These are phyloP conservation scores for Agrochola lota DNA, from an alignment of 2,888 invertebrate genomes.

Conservation along the genomic window DNA sequence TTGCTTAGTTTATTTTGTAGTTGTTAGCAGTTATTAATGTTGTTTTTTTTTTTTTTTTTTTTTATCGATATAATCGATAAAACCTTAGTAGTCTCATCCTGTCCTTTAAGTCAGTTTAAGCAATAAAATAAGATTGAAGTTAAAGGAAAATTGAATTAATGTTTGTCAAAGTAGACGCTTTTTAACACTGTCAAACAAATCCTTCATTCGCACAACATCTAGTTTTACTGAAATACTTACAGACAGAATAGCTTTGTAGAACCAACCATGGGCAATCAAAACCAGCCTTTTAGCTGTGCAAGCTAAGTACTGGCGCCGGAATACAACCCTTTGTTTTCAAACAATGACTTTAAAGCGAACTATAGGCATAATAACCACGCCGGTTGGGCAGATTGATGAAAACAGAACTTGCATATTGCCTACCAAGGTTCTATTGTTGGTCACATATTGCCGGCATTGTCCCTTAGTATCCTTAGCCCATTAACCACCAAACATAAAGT, in stretches of 20 bases:
- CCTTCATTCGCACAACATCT: neutral
- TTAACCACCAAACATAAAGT: neutral
- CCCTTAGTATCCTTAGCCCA: neutral
- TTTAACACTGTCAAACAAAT: neutral
- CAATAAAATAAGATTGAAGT: neutral
- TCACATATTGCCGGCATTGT: neutral
- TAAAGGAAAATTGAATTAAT: neutral
- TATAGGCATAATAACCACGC: conserved; percentile 19
- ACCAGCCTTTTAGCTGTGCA: conserved; percentile 31
- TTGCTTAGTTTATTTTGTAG: neutral
- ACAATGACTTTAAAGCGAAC: conserved; percentile 53
- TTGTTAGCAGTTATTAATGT: neutral
- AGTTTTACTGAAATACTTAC: neutral
- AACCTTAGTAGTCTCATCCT: neutral
- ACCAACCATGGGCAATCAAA: conserved; percentile 37
- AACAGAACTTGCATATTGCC: conserved; percentile 20
- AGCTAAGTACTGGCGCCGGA: conserved; percentile 17
- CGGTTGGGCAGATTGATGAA: conserved; percentile 37
- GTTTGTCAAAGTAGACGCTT: neutral
- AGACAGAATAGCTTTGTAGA: neutral
- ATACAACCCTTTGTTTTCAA: conserved; percentile 43
- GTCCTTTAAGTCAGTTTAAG: neutral
- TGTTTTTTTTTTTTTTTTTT: too few relatives aligned
- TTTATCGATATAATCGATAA: too few relatives aligned
- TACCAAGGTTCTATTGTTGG: conserved; percentile 20